A percentile compares a stretch with the other conserved stretches of the same genome.
phyloP scores from a whole-genome alignment of 2,797 vertebrate genomes.

The Huso huso region DNA sequence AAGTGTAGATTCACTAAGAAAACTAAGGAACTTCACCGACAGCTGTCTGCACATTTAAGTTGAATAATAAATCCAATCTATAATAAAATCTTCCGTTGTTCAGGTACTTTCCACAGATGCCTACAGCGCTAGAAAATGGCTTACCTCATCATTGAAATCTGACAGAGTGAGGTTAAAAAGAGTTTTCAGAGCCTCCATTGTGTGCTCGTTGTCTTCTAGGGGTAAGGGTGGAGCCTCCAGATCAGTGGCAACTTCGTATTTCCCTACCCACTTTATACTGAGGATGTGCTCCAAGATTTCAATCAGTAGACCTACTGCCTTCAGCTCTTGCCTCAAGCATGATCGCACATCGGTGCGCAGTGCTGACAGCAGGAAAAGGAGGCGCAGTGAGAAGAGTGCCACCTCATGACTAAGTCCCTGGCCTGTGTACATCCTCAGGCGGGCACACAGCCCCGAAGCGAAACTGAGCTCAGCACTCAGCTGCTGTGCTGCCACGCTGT shows the following conservation, averaged over 20 bases:
- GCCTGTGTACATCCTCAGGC: conserved; percentile 60
- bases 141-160: conserved; percentile 78
- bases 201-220: conserved; percentile 74
- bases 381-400: conserved; percentile 86
- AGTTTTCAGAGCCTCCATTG: conserved; percentile 89
- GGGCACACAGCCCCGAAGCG: conserved; percentile 71
- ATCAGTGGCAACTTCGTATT: conserved; percentile 69
- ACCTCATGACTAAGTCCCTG: conserved; percentile 69
- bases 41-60: too few species aligned
- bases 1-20: too few species aligned
- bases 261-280: conserved; percentile 77
- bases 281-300: conserved; percentile 83
- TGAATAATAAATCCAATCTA: too few species aligned
- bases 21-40: too few species aligned
- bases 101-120: too few species aligned
- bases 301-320: conserved; percentile 74
- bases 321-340: conserved; percentile 66
- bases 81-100: too few species aligned
- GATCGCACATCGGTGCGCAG: conserved; percentile 75
- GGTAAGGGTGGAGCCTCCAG: conserved; percentile 62
- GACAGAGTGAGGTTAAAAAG: conserved; percentile 90
- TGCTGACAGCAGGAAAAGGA: conserved; percentile 91
- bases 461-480: conserved; percentile 82
- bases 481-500: conserved; percentile 84
- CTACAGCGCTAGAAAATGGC: conserved; percentile 16